Evolutionary conservation across 2,797 vertebrate genomes (phyloP).

Genomic region (Chaunax sp.): DNA sequence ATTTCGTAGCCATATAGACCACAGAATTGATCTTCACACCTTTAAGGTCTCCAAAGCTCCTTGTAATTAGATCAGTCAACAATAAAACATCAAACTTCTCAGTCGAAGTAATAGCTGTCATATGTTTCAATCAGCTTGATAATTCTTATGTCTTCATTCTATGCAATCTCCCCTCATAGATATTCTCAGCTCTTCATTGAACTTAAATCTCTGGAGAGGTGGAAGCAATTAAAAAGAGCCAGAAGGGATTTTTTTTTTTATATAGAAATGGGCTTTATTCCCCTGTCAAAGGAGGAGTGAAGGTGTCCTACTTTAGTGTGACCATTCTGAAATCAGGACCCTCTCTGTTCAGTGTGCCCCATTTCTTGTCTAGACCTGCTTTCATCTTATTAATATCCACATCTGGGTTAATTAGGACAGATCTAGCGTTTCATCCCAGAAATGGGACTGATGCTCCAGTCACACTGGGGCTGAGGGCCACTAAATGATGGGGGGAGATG

Average conservation of each 20-base stretch:
- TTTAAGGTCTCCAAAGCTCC: background rate
- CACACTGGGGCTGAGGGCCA: conserved; percentile 58
- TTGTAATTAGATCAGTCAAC: background rate
- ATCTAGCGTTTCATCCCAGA: conserved; percentile 77
- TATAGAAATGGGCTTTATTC: conserved; percentile 80
- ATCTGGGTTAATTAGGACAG: conserved; percentile 88
- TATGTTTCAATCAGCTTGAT: conserved; percentile 35
- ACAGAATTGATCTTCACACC: background rate
- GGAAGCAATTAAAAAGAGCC: conserved; percentile 82
- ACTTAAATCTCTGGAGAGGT: conserved; percentile 68
- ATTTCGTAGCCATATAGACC: background rate
- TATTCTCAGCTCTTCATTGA: conserved; percentile 66
- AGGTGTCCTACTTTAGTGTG: conserved; percentile 82
- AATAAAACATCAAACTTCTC: conserved; percentile 1
- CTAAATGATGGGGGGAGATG: conserved; percentile 29
- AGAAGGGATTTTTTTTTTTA: conserved; percentile 73
- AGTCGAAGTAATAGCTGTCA: conserved; percentile 13
- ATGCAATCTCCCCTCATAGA: conserved; percentile 41
- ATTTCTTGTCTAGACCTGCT: conserved; percentile 82
- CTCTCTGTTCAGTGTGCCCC: conserved; percentile 74
- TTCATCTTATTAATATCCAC: conserved; percentile 86
- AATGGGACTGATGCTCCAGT: conserved; percentile 73
- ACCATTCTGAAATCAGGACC: conserved; percentile 80
- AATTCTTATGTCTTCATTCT: conserved; percentile 36
- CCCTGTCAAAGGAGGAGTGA: conserved; percentile 65